A percentile compares a stretch with the other conserved stretches of the same genome.
phyloP scores from a whole-genome alignment of 2,888 invertebrate species.

The Macroteleia sp. region DNA sequence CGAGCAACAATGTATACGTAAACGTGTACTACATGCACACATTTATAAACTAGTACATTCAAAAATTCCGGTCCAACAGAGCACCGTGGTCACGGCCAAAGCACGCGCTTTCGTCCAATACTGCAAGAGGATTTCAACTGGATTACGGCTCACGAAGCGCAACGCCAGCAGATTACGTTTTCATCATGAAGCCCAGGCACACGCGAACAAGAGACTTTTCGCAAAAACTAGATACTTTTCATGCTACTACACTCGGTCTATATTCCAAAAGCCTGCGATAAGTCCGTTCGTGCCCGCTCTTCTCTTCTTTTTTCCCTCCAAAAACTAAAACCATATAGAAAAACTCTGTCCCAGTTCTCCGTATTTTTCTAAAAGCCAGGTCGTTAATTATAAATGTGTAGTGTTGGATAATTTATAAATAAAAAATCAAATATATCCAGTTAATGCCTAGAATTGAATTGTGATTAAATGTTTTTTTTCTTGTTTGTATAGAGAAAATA shows the following conservation, averaged over 20 bases:
- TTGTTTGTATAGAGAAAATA: too few relatives aligned
- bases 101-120: conserved; percentile 47
- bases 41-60: conserved; percentile 36
- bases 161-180: conserved; percentile 61
- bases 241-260: conserved; percentile 47
- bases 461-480: too few relatives aligned
- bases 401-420: conserved; percentile 9
- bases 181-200: conserved; percentile 44
- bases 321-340: conserved; percentile 21
- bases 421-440: too few relatives aligned
- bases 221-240: conserved; percentile 53
- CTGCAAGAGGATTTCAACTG: conserved; percentile 64
- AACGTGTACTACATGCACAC: neutral
- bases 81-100: conserved; percentile 7
- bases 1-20: conserved; percentile 12
- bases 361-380: neutral
- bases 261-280: conserved; percentile 38
- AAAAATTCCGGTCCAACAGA: conserved; percentile 33
- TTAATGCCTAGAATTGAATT: too few relatives aligned
- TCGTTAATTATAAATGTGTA: conserved; percentile 27
- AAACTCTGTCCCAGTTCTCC: neutral
- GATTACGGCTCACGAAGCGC: conserved; percentile 59
- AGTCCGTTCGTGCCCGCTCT: conserved; percentile 16
- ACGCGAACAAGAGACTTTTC: conserved; percentile 52
- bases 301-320: neutral